phyloP scores from a whole-genome alignment of 2,797 vertebrate species.

The Pantherophis alleghaniensis region DNA sequence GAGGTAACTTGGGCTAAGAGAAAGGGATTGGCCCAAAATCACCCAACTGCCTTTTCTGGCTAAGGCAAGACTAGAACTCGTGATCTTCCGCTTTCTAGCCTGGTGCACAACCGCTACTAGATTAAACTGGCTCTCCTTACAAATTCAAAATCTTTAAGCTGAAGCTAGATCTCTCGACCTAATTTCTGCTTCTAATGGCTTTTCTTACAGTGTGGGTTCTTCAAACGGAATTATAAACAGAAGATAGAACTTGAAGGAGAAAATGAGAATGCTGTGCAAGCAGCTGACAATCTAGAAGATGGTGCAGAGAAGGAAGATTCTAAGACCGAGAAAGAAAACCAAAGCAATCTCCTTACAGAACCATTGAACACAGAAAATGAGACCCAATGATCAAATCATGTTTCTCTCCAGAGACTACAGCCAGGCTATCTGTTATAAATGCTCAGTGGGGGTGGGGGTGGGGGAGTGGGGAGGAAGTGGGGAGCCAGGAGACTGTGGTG shows the following conservation, averaged over 20 bases:
- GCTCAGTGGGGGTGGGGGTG: not conserved
- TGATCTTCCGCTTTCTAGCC: not conserved
- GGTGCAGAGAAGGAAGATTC: not conserved
- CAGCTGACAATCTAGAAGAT: not conserved
- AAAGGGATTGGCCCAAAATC: not conserved
- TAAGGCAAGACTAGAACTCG: not conserved
- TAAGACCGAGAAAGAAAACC: not conserved
- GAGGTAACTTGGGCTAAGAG: not conserved
- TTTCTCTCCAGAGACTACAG: not conserved
- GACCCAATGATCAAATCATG: slow-evolving; percentile 1
- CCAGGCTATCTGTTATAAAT: not conserved
- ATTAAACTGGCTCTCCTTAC: not conserved
- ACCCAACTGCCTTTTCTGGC: not conserved
- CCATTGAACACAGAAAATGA: slow-evolving; percentile 6
- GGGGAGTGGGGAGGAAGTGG: too few species aligned
- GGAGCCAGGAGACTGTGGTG: too few species aligned
- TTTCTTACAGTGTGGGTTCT: slow-evolving; percentile 60
- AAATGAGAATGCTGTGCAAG: not conserved
- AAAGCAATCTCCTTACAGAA: not conserved
- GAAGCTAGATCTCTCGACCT: not conserved
- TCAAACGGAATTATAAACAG: slow-evolving; percentile 62
- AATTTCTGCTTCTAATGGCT: not conserved
- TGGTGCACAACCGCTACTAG: not conserved
- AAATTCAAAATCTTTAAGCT: not conserved
- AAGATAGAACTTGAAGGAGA: slow-evolving; percentile 46